Conservation (phyloP, 2,113 vertebrate species). For the Dromaius novaehollandiae region DNA sequence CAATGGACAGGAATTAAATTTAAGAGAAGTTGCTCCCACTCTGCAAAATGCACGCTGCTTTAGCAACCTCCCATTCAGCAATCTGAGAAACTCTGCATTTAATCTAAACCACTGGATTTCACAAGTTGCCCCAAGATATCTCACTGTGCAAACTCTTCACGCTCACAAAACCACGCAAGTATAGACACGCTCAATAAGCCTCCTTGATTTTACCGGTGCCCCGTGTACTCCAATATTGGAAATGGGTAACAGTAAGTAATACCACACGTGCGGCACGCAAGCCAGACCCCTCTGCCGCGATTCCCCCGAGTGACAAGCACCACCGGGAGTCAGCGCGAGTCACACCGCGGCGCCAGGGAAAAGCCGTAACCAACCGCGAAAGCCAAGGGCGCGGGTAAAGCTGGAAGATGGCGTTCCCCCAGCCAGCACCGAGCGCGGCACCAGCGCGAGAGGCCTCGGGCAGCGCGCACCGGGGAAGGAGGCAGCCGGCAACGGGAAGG, state of each 20-base stretch:
- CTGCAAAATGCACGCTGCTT: background rate
- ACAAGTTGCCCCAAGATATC: background rate
- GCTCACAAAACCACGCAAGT: background rate
- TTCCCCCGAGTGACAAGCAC: too few species aligned
- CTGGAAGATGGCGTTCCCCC: background rate
- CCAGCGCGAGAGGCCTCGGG: background rate
- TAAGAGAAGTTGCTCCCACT: background rate
- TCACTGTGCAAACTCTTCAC: background rate
- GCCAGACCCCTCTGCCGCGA: too few species aligned
- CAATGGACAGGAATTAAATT: slow-evolving; percentile 15
- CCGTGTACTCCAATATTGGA: background rate
- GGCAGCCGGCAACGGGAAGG: background rate
- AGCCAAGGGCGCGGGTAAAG: background rate
- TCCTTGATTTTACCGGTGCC: background rate
- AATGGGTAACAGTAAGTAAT: background rate
- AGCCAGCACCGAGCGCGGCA: background rate
- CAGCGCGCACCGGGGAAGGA: background rate
- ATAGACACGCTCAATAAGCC: background rate
- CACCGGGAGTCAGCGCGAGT: background rate
- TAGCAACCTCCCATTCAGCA: background rate
- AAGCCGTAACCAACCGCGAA: too few species aligned
- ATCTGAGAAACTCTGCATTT: background rate
- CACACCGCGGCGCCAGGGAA: background rate
- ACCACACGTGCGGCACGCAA: background rate
- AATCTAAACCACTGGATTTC: background rate